phyloP scores from a whole-genome alignment of 2,797 vertebrate genomes.

The Percopsis omiscomaycus region DNA sequence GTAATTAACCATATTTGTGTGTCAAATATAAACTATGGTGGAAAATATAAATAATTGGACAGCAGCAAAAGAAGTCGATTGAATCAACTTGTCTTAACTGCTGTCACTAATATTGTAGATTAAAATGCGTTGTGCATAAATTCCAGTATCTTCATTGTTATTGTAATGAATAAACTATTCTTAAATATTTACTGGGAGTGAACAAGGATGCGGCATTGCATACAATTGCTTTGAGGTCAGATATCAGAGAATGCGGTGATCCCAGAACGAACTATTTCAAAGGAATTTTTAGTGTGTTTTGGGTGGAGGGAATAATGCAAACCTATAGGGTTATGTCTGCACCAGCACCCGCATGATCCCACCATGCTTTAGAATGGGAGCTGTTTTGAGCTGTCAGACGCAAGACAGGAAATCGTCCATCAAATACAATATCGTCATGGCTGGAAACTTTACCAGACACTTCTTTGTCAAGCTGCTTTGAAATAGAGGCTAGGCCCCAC shows the following conservation, averaged over 20 bases:
- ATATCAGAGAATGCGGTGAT: neutral
- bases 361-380: conserved; percentile 37
- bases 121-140: too few relatives aligned
- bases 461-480: conserved; percentile 52
- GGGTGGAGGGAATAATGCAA: conserved; percentile 19
- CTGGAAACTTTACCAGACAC: conserved; percentile 62
- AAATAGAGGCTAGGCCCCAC: conserved; percentile 26
- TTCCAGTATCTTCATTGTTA: too few relatives aligned
- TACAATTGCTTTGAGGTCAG: conserved; percentile 10
- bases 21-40: conserved; percentile 72
- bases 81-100: conserved; percentile 9
- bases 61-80: conserved; percentile 35
- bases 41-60: conserved; percentile 65
- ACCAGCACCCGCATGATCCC: conserved; percentile 47
- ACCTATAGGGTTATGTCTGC: conserved; percentile 33
- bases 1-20: conserved; percentile 70
- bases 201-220: conserved; percentile 1
- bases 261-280: conserved; percentile 19
- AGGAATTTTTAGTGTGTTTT: conserved; percentile 10
- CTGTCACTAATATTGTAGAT: conserved; percentile 4
- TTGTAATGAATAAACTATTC: neutral
- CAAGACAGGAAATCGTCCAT: conserved; percentile 67
- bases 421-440: conserved; percentile 58
- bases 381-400: conserved; percentile 64
- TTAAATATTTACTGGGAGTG: neutral